phyloP scores from a whole-genome alignment of 2,797 vertebrate genomes.

The Cryptoprocta ferox region DNA sequence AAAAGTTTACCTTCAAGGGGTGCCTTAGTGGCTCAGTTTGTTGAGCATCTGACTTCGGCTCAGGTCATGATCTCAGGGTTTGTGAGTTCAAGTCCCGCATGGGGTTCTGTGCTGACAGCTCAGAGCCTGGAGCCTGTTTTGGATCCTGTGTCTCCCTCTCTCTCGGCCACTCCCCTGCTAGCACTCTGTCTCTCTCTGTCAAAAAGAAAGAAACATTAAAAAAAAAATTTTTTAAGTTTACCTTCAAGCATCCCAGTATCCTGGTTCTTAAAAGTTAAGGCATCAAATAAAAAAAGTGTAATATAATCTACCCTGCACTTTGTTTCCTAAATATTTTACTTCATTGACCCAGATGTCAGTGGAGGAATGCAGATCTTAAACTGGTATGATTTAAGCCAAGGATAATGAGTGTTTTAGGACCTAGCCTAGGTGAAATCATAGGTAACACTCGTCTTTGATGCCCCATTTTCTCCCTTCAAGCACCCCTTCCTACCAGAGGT shows the following conservation, averaged over 20 bases:
- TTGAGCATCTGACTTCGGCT: not conserved
- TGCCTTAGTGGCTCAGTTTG: not conserved
- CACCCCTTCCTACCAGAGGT: not conserved
- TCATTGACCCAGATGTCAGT: not conserved
- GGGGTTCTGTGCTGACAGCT: too few species aligned
- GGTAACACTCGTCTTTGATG: not conserved
- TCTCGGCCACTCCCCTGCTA: not conserved
- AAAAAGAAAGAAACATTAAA: too few species aligned
- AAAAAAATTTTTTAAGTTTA: not conserved
- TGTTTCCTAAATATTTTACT: constrained; percentile 12
- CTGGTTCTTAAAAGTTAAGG: not conserved
- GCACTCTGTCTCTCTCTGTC: not conserved
- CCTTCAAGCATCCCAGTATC: not conserved
- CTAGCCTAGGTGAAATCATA: not conserved
- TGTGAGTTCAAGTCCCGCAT: too few species aligned
- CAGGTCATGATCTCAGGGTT: not conserved
- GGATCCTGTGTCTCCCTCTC: not conserved
- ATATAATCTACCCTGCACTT: constrained; percentile 1
- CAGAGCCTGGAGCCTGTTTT: not conserved
- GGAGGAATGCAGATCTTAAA: not conserved
- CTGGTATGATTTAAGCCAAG: not conserved
- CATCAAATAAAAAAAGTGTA: not conserved
- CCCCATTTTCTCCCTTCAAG: not conserved
- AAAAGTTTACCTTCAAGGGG: constrained; percentile 29
- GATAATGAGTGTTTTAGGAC: not conserved